Evolutionary conservation across 2,113 vertebrate species (phyloP), one percentile per base, ranked within the genome.

Genomic region (Apodemus speciosus): DNA sequence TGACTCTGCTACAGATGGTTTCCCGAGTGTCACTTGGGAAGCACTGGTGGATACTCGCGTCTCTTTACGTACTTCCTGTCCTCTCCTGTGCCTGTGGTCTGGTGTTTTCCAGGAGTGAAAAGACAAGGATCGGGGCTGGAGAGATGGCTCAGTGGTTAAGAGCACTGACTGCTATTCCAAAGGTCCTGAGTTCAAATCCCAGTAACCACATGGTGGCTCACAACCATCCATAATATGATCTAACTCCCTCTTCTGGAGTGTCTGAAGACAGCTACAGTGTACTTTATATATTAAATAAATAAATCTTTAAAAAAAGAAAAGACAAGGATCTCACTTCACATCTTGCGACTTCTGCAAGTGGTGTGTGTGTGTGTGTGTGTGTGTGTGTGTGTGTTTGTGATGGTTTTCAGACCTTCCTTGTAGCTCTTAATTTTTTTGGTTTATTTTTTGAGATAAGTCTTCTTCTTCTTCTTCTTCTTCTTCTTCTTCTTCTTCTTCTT

Each of bases 21-120:
- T 87, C 77, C 89, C 69, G 14, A 86, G 79, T 58, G 68, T 83
- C 38, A 35, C 27, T 71, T 58, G 80, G 60, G 38, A 93, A 87
- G 15, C 14, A 32, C 35, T 35, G 25, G 62, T 71, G 20, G 56
- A 2, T 15, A 18, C 8, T 68, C 25, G 53, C 0, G 53, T 88
- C 2, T 14, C 23, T 25, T 40, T 25, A 49, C 18, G 60, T 38
- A 27, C 40, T 87, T 85, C 51, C 43, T 85, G 2, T 16, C 5
- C 49, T 89, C 38, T 38, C 3, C 35, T 30, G 0, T 62, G 43
- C 14, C 8, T 15, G 1, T 56, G 1, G 32, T 80, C 43, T 69
- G 60, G 16, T 83, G 11, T 51, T 86, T 92, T 73, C 9, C n/a
- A 85, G 53, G 75, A 79, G 18, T 38, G 83, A 91, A 79, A 87